Base-by-base conservation (phyloP, 2,888 invertebrate genomes). In the Timema podura region DNA sequence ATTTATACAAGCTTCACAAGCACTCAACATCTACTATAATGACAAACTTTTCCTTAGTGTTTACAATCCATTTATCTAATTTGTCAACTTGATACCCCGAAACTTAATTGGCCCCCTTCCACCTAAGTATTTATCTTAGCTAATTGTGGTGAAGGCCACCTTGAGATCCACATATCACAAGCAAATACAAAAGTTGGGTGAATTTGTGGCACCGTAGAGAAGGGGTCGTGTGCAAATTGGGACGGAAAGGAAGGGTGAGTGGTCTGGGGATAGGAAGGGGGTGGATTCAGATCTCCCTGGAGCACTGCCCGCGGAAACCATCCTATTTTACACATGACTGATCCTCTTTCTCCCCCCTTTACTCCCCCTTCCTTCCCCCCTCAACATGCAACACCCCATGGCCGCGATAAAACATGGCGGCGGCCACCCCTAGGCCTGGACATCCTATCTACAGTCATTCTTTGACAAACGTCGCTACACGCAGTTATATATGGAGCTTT, bases 241-340 rank as follows among this genome's bases (percentile, higher is more conserved):
- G 51, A 11, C n/a, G 11, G 51, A 30, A 44, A 45, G 61, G 61
- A 61, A 61, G 61, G 44, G 61, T 11, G 51, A 51, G 11, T 11
- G 51, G 51, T 13, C 11, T 13, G n/a, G 51, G 11, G 61, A 61
- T 30, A 61, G 44, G 61, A 61, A 45, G 44, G 10, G 9, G 45
- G 61, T 44, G 61, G 5, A 61, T 61, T 61, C 61, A 10, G 61
- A 6, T 44, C 44, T 61, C 61, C 61, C 61, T 61, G 44, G 44
- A 61, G 61, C 61, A 13, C 61, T 61, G 61, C 61, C 61, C 61
- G 61, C 61, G 61, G 61, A 61, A 61, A 61, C 61, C 61, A 61
- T 61, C 44, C 61, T 61, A 61, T 61, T 61, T 61, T 44, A 61
- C 44, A 61, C 61, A 61, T 61, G 61, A 61, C 61, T 61, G 61